A percentile compares a stretch with the other conserved stretches of the same genome.
These are phyloP conservation scores for Pungitius pungitius DNA, from an alignment of 2,113 vertebrate genomes.

Conservation along the genomic window DNA sequence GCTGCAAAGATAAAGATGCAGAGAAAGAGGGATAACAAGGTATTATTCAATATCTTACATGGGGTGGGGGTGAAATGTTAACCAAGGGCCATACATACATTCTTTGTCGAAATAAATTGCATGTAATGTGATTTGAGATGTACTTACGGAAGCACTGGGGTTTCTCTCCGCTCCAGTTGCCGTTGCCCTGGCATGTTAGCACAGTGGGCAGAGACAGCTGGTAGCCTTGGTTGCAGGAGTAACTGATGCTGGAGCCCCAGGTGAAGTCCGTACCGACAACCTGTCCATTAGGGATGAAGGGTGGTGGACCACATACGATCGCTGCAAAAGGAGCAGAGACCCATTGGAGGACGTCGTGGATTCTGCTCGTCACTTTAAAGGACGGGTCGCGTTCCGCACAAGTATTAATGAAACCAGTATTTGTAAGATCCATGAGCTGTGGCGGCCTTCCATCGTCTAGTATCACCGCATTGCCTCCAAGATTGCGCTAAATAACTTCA, in stretches of 20 bases:
- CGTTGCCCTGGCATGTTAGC: slow-evolving; percentile 93
- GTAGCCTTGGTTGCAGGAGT: slow-evolving; percentile 93
- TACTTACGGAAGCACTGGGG: slow-evolving; percentile 98
- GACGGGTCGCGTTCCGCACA: neutral
- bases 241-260: slow-evolving; percentile 95
- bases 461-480: neutral
- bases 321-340: slow-evolving; percentile 73
- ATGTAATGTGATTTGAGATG: slow-evolving; percentile 14
- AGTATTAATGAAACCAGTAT: neutral
- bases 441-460: neutral
- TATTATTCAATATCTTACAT: slow-evolving; percentile 10
- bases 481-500: slow-evolving; percentile 43
- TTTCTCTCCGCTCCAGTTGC: slow-evolving; percentile 93
- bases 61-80: neutral
- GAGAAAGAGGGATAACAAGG: neutral
- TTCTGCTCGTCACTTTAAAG: neutral
- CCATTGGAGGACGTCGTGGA: neutral
- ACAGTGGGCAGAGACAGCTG: slow-evolving; percentile 94
- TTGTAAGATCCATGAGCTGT: neutral
- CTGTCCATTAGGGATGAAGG: slow-evolving; percentile 90
- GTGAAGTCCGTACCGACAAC: slow-evolving; percentile 91
- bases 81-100: slow-evolving; percentile 9
- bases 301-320: slow-evolving; percentile 88
- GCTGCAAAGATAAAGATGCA: slow-evolving; percentile 76
- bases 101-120: neutral